Base-by-base conservation (phyloP, 2,797 vertebrate species). In the Rhinogobio ventralis region DNA sequence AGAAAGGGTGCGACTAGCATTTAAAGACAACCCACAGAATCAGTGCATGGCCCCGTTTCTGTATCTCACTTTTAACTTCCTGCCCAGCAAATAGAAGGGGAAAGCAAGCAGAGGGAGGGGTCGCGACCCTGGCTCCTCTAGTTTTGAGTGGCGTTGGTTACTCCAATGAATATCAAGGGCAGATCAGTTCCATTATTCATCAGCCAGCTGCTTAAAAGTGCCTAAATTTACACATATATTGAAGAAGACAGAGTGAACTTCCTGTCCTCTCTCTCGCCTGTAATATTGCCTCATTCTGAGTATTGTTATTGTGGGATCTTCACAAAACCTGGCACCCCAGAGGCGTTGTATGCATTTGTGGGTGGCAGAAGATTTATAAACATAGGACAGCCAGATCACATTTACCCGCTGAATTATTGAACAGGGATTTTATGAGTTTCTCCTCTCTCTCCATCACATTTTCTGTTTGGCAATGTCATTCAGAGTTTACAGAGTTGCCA, bases 361-460 rank as follows among this genome's bases (percentile, higher is more conserved):
- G 91, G 86, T 90, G 92, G 91, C 88, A 87, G 89, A 60, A 80
- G 85, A 92, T 94, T 94, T 91, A 93, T 95, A 94, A 96, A 94
- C 93, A 94, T 93, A 90, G 90, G 89, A 90, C 90, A 86, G 89
- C 92, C 90, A 93, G 93, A 95, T 93, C 87, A 93, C 93, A 95
- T 95, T 95, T 95, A 86, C 92, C 79, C 84, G 88, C 90, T 95
- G 92, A 95, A 95, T 95, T 94, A 95, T 95, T 95, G 90, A 95
- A 93, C 86, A 94, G 92, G 51, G 90, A 80, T 92, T 94, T 94
- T 94, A 95, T 95, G 93, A 95, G 90, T 90, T 87, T 89, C 74
- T 80, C 87, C 88, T 92, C 91, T 89, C 60, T 64, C 89, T 89
- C 90, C 90, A 71, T 89, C 88, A 80, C 67, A 74, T 84, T 88